Conservation (phyloP, 2,797 vertebrate species). For the Thamnophis elegans region DNA sequence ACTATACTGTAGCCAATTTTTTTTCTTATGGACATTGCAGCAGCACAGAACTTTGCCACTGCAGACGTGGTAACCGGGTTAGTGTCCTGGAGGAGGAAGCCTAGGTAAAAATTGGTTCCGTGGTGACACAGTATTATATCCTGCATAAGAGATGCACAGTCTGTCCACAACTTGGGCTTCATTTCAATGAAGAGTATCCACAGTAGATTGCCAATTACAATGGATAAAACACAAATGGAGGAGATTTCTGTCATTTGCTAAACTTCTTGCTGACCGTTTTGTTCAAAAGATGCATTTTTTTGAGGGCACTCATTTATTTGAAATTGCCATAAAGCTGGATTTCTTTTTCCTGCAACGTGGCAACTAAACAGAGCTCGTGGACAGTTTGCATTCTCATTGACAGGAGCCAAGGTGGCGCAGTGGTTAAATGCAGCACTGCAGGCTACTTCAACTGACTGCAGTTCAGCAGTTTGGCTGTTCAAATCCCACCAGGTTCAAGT, state of each 20-base stretch:
- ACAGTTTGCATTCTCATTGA: neutral
- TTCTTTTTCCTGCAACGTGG: neutral
- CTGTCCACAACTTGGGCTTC: neutral
- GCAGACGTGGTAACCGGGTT: too few species aligned
- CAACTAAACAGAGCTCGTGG: neutral
- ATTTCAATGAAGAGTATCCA: neutral
- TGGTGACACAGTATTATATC: neutral
- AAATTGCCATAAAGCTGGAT: neutral
- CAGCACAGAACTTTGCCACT: too few species aligned
- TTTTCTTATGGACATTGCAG: too few species aligned
- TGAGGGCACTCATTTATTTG: neutral
- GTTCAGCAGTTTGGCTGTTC: too few species aligned
- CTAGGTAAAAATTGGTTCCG: too few species aligned
- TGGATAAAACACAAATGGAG: neutral
- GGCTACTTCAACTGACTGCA: too few species aligned
- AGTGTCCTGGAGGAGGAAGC: too few species aligned
- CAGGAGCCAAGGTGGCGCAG: too few species aligned
- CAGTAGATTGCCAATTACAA: neutral
- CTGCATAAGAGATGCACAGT: neutral
- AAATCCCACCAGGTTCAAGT: too few species aligned
- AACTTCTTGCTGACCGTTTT: neutral
- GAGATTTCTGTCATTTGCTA: neutral
- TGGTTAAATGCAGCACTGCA: too few species aligned
- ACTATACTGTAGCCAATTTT: too few species aligned
- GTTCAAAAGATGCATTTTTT: neutral